phyloP scores from a whole-genome alignment of 2,113 vertebrate genomes.

The Camelus dromedarius region DNA sequence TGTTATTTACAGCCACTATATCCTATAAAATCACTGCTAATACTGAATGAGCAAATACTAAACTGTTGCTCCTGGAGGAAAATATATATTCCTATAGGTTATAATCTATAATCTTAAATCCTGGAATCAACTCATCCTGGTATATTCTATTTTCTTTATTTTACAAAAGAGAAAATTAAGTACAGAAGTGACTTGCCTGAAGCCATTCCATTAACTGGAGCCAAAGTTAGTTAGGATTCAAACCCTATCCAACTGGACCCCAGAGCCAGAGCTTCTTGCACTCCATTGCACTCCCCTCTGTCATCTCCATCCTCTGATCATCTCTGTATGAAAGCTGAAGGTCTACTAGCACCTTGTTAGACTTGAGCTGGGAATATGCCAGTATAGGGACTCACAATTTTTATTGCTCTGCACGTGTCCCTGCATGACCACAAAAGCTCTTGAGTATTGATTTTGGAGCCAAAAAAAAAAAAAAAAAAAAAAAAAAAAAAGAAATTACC shows the following conservation, averaged over 20 bases:
- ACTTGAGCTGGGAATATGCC: neutral
- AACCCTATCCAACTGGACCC: neutral
- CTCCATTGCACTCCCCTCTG: neutral
- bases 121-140: neutral
- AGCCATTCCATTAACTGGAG: neutral
- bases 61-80: neutral
- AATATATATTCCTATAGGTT: neutral
- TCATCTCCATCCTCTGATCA: neutral
- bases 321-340: neutral
- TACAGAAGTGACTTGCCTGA: neutral
- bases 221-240: neutral
- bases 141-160: neutral
- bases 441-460: neutral
- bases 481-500: neutral
- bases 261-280: neutral
- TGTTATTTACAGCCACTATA: neutral
- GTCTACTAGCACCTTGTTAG: rapidly evolving
- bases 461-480: neutral
- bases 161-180: neutral
- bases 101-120: neutral
- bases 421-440: neutral
- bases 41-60: neutral
- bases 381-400: neutral
- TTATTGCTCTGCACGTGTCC: neutral
- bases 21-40: neutral